These are phyloP conservation scores for Anomalospiza imberbis DNA, from an alignment of 2,797 vertebrate species.

Conservation along the genomic window DNA sequence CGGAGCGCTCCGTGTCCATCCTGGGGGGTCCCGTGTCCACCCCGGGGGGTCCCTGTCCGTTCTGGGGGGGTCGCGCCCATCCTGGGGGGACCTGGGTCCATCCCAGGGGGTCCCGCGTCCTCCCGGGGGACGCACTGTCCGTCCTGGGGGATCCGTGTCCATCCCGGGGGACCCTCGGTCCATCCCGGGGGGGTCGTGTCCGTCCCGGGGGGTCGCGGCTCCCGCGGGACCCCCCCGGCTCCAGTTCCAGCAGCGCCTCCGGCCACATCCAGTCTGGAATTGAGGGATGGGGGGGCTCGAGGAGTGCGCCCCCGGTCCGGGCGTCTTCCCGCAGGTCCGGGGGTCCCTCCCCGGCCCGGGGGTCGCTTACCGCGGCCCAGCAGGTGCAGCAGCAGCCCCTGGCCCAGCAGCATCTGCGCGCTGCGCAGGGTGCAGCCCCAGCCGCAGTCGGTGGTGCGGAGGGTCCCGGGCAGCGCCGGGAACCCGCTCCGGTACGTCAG, in stretches of 20 bases:
- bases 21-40: not conserved
- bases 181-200: not conserved
- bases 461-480: not conserved
- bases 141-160: too few species aligned
- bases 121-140: too few species aligned
- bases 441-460: not conserved
- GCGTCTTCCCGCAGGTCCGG: too few species aligned
- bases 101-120: not conserved
- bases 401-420: not conserved
- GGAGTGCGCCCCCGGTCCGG: too few species aligned
- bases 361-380: not conserved
- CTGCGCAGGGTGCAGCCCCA: not conserved
- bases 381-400: not conserved
- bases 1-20: too few species aligned
- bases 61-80: too few species aligned
- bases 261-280: not conserved
- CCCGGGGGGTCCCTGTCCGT: too few species aligned
- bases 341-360: not conserved
- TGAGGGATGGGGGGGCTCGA: not conserved
- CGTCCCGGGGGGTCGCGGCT: not conserved
- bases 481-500: not conserved
- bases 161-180: not conserved
- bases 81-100: not conserved
- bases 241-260: not conserved
- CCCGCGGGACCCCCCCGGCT: not conserved